Base-by-base conservation (phyloP, 2,113 vertebrate species). In the Cavia porcellus region DNA sequence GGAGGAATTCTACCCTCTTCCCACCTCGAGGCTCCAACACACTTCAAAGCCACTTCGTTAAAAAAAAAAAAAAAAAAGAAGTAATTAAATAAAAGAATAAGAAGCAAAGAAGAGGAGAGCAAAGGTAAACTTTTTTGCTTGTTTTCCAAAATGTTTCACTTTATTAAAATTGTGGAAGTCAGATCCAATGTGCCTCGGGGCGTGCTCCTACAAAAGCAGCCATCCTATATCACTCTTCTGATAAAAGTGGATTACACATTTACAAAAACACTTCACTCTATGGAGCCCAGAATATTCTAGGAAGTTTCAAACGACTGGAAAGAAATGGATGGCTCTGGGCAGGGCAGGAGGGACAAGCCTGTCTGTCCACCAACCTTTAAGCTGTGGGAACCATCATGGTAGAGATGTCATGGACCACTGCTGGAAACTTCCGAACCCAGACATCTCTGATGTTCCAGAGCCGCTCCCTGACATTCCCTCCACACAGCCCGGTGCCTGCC, bases 31-130 rank as follows among this genome's bases (percentile, higher is more conserved):
- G 81, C 94, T 90, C 79, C 55, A 50, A 79, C 74, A 92, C 45
- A 52, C 93, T 95, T 97, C 94, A 96, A 98, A 98, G 97, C 57
- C 35, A 24, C 86, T 83, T 84, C 68, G 30, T 22, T 25, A 47
- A n/a, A 72, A 64, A 62, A 57, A 47, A 45, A 77, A 52, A 30
- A 38, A 66, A 50, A 50, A 70, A 64, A n/a, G 59, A 38, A 59
- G n/a, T 86, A 91, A 91, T 81, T 38, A 80, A 72, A 74, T 68
- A 45, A 82, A 86, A 38, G 83, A 61, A n/a, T 61, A 52, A 86
- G 28, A 89, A 30, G 30, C 22, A 9, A 12, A 15, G 59, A 11
- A 19, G 20, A 57, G 52, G 61, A 72, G 66, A 74, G 9, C 79
- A 68, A 52, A 79, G 20, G 57, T 38, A 32, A 74, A 75, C 9